phyloP scores from a whole-genome alignment of 2,888 invertebrate genomes.

The Pterobdella sp. region DNA sequence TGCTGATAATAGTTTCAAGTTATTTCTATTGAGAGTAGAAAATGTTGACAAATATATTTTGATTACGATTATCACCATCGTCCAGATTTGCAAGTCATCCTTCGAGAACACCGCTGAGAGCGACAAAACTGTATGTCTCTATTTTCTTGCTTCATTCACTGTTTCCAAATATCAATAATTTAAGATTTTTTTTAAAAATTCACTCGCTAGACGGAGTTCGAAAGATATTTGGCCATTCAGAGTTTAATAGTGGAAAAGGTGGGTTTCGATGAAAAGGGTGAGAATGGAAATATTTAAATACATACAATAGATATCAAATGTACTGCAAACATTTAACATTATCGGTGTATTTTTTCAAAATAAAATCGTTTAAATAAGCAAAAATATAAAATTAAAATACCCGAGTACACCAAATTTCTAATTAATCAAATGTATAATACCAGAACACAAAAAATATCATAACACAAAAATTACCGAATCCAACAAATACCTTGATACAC shows the following conservation, averaged over 20 bases:
- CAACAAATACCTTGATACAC: background rate
- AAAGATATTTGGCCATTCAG: constrained; percentile 78
- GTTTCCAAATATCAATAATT: background rate
- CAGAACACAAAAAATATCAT: background rate
- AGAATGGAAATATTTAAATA: too few relatives aligned
- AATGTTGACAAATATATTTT: background rate
- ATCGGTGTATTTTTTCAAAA: too few relatives aligned
- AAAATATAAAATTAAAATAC: background rate
- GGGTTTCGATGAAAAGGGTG: too few relatives aligned
- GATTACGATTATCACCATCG: background rate
- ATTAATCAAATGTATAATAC: background rate
- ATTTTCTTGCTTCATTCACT: background rate
- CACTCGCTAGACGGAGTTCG: constrained; percentile 40
- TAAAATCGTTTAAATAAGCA: background rate
- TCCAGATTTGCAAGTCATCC: background rate
- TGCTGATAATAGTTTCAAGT: background rate
- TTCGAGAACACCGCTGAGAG: background rate
- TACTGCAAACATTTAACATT: too few relatives aligned
- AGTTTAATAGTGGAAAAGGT: constrained; percentile 86
- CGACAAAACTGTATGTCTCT: background rate
- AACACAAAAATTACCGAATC: too few relatives aligned
- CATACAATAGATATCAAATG: too few relatives aligned
- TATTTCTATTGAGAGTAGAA: too few relatives aligned
- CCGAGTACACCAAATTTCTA: background rate
- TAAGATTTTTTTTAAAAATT: background rate